Evolutionary conservation across 2,113 vertebrate species (phyloP).

Genomic region (Monopterus albus): DNA sequence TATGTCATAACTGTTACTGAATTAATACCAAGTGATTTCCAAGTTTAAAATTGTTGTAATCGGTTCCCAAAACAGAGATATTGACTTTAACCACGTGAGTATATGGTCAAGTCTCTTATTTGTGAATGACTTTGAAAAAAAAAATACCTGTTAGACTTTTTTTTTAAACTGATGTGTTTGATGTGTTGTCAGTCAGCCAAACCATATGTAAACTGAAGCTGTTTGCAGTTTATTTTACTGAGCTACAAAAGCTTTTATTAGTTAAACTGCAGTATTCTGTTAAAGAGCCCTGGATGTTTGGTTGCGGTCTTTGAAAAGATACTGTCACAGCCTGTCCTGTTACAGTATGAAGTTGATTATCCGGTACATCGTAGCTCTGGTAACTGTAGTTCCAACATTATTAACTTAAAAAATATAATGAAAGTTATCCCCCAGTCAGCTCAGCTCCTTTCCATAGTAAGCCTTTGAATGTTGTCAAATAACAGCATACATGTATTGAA

Average conservation of each 20-base stretch:
- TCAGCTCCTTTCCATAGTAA: slow-evolving; percentile 64
- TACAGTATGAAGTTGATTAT: neutral
- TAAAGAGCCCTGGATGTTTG: slow-evolving; percentile 15
- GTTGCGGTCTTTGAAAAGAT: neutral
- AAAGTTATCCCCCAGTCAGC: slow-evolving; percentile 50
- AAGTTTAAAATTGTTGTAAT: slow-evolving; percentile 7
- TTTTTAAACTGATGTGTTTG: slow-evolving; percentile 42
- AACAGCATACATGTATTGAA: slow-evolving; percentile 64
- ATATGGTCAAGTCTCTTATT: slow-evolving; percentile 10
- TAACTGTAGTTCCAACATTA: neutral
- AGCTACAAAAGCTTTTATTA: slow-evolving; percentile 52
- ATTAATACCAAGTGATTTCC: slow-evolving; percentile 10
- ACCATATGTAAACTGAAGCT: slow-evolving; percentile 1
- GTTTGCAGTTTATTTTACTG: slow-evolving; percentile 50
- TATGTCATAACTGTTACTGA: slow-evolving; percentile 10
- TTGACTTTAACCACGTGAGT: neutral
- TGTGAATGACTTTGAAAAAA: slow-evolving; percentile 15
- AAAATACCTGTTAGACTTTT: slow-evolving; percentile 15
- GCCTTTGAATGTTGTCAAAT: slow-evolving; percentile 76
- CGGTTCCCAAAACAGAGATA: slow-evolving; percentile 4
- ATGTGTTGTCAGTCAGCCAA: slow-evolving; percentile 11
- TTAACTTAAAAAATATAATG: neutral
- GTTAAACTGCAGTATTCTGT: slow-evolving; percentile 17
- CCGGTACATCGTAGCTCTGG: slow-evolving; percentile 3
- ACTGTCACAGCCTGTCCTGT: neutral